Conservation (phyloP, 2,797 vertebrate genomes). For the Aplochiton taeniatus region DNA sequence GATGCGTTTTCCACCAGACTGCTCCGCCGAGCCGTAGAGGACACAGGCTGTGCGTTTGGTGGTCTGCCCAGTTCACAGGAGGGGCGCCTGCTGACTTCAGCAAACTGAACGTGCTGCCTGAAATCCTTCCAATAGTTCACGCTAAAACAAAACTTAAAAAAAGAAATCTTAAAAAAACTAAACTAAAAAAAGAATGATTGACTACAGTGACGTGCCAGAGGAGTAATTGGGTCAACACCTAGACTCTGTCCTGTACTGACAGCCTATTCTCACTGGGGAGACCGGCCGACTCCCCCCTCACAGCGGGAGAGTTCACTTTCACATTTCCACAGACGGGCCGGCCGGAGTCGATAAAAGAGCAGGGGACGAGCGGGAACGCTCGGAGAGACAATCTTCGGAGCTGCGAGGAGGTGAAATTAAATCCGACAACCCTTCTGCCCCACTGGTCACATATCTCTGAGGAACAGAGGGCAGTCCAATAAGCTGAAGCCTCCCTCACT, state of each 20-base stretch:
- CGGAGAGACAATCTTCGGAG: slow-evolving; percentile 34
- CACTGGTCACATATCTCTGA: slow-evolving; percentile 44
- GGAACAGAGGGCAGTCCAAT: slow-evolving; percentile 45
- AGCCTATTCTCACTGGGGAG: no score
- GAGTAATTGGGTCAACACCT: no score
- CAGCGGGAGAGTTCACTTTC: slow-evolving; percentile 27
- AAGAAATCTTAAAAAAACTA: no score
- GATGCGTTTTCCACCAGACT: slow-evolving; percentile 25
- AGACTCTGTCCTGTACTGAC: no score
- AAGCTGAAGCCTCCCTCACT: slow-evolving; percentile 39
- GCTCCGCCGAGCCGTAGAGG: not conserved
- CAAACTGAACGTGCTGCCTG: no score
- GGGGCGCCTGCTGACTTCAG: no score
- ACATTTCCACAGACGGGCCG: not conserved
- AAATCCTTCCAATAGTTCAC: no score
- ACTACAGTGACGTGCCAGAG: no score
- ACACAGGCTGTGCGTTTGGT: not conserved
- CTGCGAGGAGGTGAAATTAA: slow-evolving; percentile 46
- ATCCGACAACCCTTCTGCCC: slow-evolving; percentile 35
- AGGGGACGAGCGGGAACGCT: slow-evolving; percentile 24
- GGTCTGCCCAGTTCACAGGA: not conserved
- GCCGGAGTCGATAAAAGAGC: not conserved
- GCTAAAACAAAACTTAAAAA: no score
- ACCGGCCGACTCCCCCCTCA: not conserved
- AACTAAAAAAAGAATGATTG: no score